A percentile compares a stretch with the other conserved stretches of the same genome.
phyloP scores from a whole-genome alignment of 1,140 invertebrate species.

The Nilaparvata lugens region DNA sequence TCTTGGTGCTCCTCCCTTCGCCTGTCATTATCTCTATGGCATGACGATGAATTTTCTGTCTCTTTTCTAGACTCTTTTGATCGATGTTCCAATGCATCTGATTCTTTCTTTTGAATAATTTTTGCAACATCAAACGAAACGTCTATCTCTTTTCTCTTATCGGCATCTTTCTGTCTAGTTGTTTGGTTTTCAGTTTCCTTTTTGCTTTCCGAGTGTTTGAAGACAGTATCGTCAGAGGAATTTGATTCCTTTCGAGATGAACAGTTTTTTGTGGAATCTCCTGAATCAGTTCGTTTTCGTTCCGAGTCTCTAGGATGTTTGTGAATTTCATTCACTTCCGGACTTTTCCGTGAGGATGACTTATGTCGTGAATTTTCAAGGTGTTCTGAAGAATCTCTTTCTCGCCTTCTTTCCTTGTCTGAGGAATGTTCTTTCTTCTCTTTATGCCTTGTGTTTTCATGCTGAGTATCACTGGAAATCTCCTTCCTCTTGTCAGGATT shows the following conservation, averaged over 20 bases:
- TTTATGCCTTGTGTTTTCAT: constrained; percentile 15
- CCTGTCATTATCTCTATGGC: constrained; percentile 27
- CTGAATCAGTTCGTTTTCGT: background rate
- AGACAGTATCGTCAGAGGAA: constrained; percentile 9
- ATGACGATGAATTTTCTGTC: constrained; percentile 18
- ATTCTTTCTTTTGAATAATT: constrained; percentile 12
- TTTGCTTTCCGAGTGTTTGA: constrained; percentile 5
- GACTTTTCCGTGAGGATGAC: constrained; percentile 12
- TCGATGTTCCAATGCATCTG: background rate
- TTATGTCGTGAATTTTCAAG: constrained; percentile 7
- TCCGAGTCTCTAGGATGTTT: constrained; percentile 8
- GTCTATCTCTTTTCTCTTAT: constrained; percentile 12
- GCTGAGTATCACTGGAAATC: constrained; percentile 5
- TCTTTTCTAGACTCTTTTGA: constrained; percentile 26
- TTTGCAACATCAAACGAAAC: constrained; percentile 14
- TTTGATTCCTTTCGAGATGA: constrained; percentile 8
- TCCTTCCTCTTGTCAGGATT: constrained; percentile 16
- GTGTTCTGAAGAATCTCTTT: constrained; percentile 16
- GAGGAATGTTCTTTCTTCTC: constrained; percentile 22
- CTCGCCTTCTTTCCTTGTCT: constrained; percentile 20
- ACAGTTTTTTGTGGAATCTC: constrained; percentile 5
- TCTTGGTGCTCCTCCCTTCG: constrained; percentile 27
- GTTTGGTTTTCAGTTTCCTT: constrained; percentile 1
- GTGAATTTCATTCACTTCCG: constrained; percentile 1
- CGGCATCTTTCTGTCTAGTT: constrained; percentile 10